Evolutionary conservation across 2,888 invertebrate species (phyloP).

Genomic region (Desoria tigrina): DNA sequence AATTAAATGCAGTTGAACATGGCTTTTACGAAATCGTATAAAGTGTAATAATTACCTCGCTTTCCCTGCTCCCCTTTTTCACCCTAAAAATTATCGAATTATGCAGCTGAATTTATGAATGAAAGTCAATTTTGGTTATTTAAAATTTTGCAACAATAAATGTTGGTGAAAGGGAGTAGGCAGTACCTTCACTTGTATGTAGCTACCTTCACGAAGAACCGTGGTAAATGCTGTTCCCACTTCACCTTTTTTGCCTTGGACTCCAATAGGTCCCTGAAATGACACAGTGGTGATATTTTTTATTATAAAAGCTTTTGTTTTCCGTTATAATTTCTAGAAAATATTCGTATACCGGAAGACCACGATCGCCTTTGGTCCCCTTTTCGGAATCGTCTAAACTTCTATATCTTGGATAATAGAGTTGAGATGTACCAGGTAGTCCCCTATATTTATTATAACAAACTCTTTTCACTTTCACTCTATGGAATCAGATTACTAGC

Average conservation of each 20-base stretch:
- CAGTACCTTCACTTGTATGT: conserved; percentile 43
- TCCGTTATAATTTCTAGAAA: no score
- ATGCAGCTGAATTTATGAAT: background rate
- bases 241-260: conserved; percentile 45
- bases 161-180: no score
- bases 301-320: conserved; percentile 30
- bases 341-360: background rate
- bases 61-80: conserved; percentile 3
- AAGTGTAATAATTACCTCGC: conserved; percentile 1
- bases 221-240: conserved; percentile 24
- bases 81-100: conserved; percentile 17
- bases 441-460: conserved; percentile 13
- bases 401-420: background rate
- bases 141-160: conserved; percentile 10
- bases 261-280: conserved; percentile 30
- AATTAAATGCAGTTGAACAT: no score
- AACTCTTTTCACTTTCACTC: background rate
- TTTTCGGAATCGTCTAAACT: conserved; percentile 17
- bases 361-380: conserved; percentile 28
- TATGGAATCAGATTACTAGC: background rate
- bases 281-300: conserved; percentile 23
- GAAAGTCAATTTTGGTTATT: background rate
- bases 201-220: conserved; percentile 30
- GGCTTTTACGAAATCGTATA: no score
- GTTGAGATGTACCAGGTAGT: conserved; percentile 11